These are phyloP conservation scores for Theocolax elegans DNA, from an alignment of 1,140 invertebrate genomes.

Conservation along the genomic window DNA sequence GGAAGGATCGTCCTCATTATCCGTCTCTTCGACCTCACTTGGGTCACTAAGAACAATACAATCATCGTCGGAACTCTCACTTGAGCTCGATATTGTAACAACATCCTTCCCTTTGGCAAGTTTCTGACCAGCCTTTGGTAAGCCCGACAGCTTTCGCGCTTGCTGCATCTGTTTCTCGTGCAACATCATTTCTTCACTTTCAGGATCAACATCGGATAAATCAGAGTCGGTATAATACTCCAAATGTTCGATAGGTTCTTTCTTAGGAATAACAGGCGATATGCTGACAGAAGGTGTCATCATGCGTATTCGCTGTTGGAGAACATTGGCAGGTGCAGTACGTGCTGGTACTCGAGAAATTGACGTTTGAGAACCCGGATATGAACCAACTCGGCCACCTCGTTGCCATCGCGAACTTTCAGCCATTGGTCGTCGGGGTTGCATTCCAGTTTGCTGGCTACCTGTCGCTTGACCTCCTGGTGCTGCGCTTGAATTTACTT, in stretches of 20 bases:
- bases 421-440: slow-evolving; percentile 57
- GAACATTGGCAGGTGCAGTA: slow-evolving; percentile 48
- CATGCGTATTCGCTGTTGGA: slow-evolving; percentile 66
- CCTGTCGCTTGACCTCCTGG: slow-evolving; percentile 46
- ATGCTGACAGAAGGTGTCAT: slow-evolving; percentile 69
- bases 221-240: slow-evolving; percentile 65
- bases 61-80: slow-evolving; percentile 78
- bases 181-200: slow-evolving; percentile 32
- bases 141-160: slow-evolving; percentile 53
- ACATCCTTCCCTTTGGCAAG: slow-evolving; percentile 67
- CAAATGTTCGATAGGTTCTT: slow-evolving; percentile 58
- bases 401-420: slow-evolving; percentile 48
- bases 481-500: slow-evolving; percentile 54
- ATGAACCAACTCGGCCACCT: slow-evolving; percentile 50
- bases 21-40: slow-evolving; percentile 71
- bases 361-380: slow-evolving; percentile 57
- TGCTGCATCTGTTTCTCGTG: slow-evolving; percentile 58
- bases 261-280: slow-evolving; percentile 65
- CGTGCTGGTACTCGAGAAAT: slow-evolving; percentile 58
- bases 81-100: slow-evolving; percentile 75
- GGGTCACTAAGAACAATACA: slow-evolving; percentile 84
- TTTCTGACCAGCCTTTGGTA: slow-evolving; percentile 58
- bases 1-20: slow-evolving; percentile 74
- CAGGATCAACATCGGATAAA: slow-evolving; percentile 59
- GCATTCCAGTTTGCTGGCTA: slow-evolving; percentile 52